Evolutionary conservation across 2,113 vertebrate genomes (phyloP), one percentile per base, ranked within the genome.

Genomic region (Hippocampus mohnikei): DNA sequence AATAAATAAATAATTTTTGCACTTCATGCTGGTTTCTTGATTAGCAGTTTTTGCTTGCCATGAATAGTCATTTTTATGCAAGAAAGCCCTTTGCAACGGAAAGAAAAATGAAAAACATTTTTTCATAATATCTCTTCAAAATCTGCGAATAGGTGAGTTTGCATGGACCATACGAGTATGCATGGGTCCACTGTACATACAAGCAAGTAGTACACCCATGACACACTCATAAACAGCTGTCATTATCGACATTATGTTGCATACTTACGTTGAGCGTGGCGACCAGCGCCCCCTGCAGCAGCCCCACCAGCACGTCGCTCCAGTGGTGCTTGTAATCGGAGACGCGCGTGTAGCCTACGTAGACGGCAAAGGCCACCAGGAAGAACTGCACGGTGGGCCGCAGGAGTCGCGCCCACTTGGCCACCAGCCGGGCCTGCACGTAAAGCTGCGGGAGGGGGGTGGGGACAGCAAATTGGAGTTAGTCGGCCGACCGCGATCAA

Each of bases 241-340:
- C 23, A 44, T 12, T 11, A 44, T 44, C 13, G 10, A 12, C 42
- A 44, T 2, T 15, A 5, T 33, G 7, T 60, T 25, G 37, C 66
- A 53, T 56, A 91, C 93, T 96, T 88, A 98, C 96, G 0, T 91
- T 93, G 70, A 98, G 91, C 37, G 92, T 18, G 3, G 97, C 97
- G 2, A 98, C 88, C 15, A 97, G 90, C 0, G 95, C 96, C 23
- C 96, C 96, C 83, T 98, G 97, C 76, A 98, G 91, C 80, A 99
- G 91, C 71, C 97, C 97, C 3, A 88, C 89, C 71, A 99, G 89
- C 52, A 98, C 96, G 0, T 99, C 96, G 0, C 96, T 98, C 95
- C 96, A 98, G 90, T 98, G 96, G 90, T 99, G 96, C 71, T 96
- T 98, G 91, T 98, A 95, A 90, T 98, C 97, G 0, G 96, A 95